phyloP scores from a whole-genome alignment of 2,888 invertebrate genomes.

The Lasioglossum lativentre region DNA sequence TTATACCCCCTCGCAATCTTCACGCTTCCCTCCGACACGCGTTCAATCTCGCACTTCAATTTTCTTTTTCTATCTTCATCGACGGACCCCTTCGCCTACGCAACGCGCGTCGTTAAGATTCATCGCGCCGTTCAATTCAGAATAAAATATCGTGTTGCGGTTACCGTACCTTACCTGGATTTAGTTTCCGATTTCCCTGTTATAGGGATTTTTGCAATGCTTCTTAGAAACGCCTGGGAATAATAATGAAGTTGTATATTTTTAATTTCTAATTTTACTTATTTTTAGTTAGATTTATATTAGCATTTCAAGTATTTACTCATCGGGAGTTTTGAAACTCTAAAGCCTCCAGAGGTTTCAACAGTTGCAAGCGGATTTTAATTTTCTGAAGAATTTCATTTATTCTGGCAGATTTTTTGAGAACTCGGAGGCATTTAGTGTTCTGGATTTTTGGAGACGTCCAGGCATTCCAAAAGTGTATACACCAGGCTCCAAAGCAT shows the following conservation, averaged over 20 bases:
- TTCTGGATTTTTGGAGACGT: not conserved
- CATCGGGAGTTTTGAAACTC: too few species aligned
- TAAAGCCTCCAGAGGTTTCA: too few species aligned
- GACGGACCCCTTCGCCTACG: not conserved
- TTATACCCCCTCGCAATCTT: not conserved
- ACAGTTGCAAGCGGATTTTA: too few species aligned
- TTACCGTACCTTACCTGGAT: not conserved
- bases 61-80: constrained; percentile 9
- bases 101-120: not conserved
- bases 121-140: not conserved
- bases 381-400: not conserved
- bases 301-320: too few species aligned
- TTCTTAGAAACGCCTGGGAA: not conserved
- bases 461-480: not conserved
- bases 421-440: too few species aligned
- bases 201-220: not conserved
- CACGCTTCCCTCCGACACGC: not conserved
- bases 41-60: constrained; percentile 8
- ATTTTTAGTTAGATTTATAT: not conserved
- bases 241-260: too few species aligned
- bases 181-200: not conserved
- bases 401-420: not conserved
- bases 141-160: not conserved
- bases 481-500: not conserved
- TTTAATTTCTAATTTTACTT: not conserved